These are phyloP conservation scores for Diorhabda elongata DNA, from an alignment of 1,140 invertebrate genomes.

Conservation along the genomic window DNA sequence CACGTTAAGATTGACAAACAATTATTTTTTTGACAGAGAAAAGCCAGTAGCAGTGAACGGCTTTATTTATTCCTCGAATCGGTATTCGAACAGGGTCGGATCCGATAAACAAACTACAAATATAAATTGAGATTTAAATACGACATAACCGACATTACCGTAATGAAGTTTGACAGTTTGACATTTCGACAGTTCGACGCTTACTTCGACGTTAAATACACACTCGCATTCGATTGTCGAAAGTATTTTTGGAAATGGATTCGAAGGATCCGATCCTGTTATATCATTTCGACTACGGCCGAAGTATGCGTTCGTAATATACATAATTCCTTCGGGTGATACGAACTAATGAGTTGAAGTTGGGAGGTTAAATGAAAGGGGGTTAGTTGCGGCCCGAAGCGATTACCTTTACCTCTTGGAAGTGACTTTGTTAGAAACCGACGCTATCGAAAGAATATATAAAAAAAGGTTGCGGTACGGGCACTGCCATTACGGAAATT, in stretches of 20 bases:
- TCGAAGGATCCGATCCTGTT: neutral
- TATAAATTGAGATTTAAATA: too few relatives aligned
- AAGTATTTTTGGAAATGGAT: too few relatives aligned
- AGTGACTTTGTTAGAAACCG: conserved; percentile 13
- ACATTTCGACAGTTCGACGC: too few relatives aligned
- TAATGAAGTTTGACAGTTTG: too few relatives aligned
- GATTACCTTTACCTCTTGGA: conserved; percentile 1
- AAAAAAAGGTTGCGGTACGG: neutral
- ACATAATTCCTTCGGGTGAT: conserved; percentile 12
- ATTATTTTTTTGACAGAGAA: conserved; percentile 30
- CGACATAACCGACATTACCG: too few relatives aligned
- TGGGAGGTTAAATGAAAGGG: conserved; percentile 20
- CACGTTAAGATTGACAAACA: conserved; percentile 31
- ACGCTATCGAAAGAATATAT: neutral
- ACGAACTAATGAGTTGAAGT: conserved; percentile 22
- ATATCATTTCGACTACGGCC: conserved; percentile 11
- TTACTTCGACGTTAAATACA: too few relatives aligned
- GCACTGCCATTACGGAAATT: neutral
- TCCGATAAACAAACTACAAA: too few relatives aligned
- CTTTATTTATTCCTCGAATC: conserved; percentile 31
- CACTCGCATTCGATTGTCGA: too few relatives aligned
- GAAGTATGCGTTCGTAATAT: conserved; percentile 6
- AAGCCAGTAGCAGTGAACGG: conserved; percentile 26
- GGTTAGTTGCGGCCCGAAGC: conserved; percentile 14
- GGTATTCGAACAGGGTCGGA: conserved; percentile 4